Evolutionary conservation across 2,888 invertebrate genomes (phyloP).

Genomic region (Podabrus alpinus): DNA sequence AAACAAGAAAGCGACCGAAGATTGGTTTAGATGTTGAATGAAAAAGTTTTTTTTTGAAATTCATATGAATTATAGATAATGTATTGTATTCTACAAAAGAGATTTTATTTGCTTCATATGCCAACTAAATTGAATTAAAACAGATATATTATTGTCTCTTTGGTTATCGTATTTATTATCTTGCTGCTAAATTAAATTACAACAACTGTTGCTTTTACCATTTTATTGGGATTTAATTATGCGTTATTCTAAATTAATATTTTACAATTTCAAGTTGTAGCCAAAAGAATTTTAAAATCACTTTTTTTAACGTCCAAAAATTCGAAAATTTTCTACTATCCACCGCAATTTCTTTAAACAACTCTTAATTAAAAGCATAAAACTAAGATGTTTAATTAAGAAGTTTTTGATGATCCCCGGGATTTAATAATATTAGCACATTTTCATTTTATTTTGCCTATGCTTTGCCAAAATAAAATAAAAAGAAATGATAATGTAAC

Average conservation of each 20-base stretch:
- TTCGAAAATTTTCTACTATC: background rate
- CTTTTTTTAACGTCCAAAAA: background rate
- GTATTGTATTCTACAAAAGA: constrained; percentile 51
- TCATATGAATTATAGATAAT: constrained; percentile 53
- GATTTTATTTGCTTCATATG: constrained; percentile 48
- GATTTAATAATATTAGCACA: too few relatives aligned
- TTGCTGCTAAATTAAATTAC: constrained; percentile 33
- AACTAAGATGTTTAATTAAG: too few relatives aligned
- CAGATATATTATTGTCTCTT: constrained; percentile 45
- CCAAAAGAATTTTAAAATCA: background rate
- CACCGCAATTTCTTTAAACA: too few relatives aligned
- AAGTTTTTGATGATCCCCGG: too few relatives aligned
- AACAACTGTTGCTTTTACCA: constrained; percentile 12
- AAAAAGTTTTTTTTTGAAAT: constrained; percentile 21
- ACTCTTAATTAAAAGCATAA: too few relatives aligned
- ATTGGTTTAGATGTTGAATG: constrained; percentile 13
- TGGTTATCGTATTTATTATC: constrained; percentile 40
- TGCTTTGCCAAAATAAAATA: too few relatives aligned
- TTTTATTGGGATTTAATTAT: background rate
- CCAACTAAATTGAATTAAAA: constrained; percentile 43
- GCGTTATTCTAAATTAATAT: background rate
- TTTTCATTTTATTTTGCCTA: too few relatives aligned
- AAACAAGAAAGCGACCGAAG: background rate
- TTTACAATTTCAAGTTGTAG: background rate
- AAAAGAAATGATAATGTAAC: too few relatives aligned